Conservation (phyloP, 2,888 invertebrate genomes). For the Pseudanteris insignis region DNA sequence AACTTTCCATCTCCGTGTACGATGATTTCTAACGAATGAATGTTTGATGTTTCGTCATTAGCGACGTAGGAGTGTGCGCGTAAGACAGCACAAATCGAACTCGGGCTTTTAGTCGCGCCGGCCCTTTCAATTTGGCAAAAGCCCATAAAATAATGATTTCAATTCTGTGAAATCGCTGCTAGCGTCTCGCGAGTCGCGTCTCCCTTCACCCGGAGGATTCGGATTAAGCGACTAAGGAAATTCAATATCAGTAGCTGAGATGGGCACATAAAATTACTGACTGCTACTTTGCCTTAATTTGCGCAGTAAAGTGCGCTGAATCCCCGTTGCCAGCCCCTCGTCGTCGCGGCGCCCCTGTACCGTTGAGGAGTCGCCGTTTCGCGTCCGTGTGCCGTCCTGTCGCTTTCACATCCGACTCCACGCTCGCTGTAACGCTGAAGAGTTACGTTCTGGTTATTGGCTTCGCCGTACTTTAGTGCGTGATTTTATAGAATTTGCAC, state of each 20-base stretch:
- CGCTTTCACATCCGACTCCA: constrained; percentile 39
- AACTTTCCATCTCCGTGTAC: too few species aligned
- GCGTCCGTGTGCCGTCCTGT: constrained; percentile 40
- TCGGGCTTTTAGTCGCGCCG: constrained; percentile 5
- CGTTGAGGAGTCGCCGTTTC: constrained; percentile 4
- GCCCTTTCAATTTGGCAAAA: constrained; percentile 59
- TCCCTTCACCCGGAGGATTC: constrained; percentile 52
- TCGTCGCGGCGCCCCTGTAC: constrained; percentile 7
- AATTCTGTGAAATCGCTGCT: constrained; percentile 57
- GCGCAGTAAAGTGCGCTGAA: constrained; percentile 61
- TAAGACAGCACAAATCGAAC: constrained; percentile 53
- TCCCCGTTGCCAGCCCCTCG: constrained; percentile 26
- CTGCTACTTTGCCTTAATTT: constrained; percentile 66
- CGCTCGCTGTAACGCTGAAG: constrained; percentile 50
- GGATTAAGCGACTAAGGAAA: constrained; percentile 66
- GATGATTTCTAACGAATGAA: too few species aligned
- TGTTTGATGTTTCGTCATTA: too few species aligned
- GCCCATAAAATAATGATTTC: constrained; percentile 64
- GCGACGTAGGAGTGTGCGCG: too few species aligned
- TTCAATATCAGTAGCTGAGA: constrained; percentile 67
- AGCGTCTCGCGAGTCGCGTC: constrained; percentile 28
- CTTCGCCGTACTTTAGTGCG: constrained; percentile 52
- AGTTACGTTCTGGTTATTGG: constrained; percentile 60
- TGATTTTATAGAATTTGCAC: constrained; percentile 54
- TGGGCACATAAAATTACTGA: constrained; percentile 66